Evolutionary conservation across 2,113 vertebrate species (phyloP).

Genomic region (Caranx ignobilis): DNA sequence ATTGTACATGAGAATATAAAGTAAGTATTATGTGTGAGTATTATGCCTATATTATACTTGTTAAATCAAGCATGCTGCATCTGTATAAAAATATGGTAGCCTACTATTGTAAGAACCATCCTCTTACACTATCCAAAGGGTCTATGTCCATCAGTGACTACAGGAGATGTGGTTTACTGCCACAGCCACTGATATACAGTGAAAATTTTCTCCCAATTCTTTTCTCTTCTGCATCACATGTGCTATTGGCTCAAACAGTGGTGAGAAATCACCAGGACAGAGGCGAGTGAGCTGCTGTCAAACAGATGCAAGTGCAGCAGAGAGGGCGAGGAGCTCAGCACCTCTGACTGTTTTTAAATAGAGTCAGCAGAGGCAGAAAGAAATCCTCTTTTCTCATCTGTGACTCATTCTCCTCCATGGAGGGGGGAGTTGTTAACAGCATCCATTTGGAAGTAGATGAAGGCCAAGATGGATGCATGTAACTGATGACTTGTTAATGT

Average conservation of each 20-base stretch:
- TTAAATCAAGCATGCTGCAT: neutral
- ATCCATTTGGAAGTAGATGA: constrained; percentile 58
- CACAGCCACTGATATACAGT: too few relatives aligned
- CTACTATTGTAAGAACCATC: neutral
- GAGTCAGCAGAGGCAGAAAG: neutral
- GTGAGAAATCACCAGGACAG: constrained; percentile 49
- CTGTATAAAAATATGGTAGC: neutral
- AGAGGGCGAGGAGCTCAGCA: constrained; percentile 49
- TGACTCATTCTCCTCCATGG: constrained; percentile 57
- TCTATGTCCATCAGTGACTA: neutral
- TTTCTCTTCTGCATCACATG: constrained; percentile 54
- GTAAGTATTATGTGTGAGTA: neutral
- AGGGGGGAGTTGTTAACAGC: constrained; percentile 34
- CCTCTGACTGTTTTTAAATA: constrained; percentile 13
- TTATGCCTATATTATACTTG: neutral
- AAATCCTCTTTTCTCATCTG: constrained; percentile 65
- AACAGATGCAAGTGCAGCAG: constrained; percentile 70
- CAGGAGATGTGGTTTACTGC: neutral
- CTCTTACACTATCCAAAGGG: neutral
- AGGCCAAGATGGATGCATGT: constrained; percentile 52
- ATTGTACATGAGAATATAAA: too few relatives aligned
- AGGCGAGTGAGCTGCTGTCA: constrained; percentile 67
- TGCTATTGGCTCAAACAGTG: constrained; percentile 72
- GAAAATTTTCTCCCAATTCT: neutral
- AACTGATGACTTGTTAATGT: constrained; percentile 60